phyloP scores from a whole-genome alignment of 2,797 vertebrate species.

The Cetoscarus ocellatus region DNA sequence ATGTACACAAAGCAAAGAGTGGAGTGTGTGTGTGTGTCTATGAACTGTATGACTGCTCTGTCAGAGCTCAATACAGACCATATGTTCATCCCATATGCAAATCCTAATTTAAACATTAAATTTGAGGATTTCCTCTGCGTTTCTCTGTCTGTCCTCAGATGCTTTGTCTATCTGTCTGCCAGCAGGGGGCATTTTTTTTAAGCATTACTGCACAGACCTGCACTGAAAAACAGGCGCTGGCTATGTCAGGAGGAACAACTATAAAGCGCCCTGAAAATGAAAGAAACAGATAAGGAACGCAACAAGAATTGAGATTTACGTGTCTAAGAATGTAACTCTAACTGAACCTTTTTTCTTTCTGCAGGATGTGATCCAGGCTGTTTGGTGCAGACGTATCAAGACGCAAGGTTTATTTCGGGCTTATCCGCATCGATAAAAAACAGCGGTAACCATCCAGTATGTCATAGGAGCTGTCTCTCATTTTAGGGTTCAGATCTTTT shows the following conservation, averaged over 20 bases:
- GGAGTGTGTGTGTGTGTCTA: conserved; percentile 1
- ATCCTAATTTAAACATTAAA: conserved; percentile 37
- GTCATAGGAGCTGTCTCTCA: conserved; percentile 5
- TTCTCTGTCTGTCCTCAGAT: conserved; percentile 40
- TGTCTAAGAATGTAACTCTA: conserved; percentile 17
- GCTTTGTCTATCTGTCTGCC: conserved; percentile 72
- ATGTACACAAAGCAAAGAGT: conserved; percentile 50
- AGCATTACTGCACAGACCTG: conserved; percentile 56
- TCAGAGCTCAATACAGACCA: conserved; percentile 20
- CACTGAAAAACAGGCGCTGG: conserved; percentile 58
- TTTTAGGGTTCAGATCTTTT: conserved; percentile 10
- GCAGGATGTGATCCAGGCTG: conserved; percentile 54
- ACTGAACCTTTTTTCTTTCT: conserved; percentile 39
- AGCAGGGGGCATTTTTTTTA: conserved; percentile 74
- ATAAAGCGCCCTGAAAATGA: conserved; percentile 25
- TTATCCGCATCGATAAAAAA: conserved; percentile 39
- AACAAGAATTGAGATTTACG: neutral
- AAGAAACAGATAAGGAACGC: conserved; percentile 1
- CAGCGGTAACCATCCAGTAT: conserved; percentile 45
- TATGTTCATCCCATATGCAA: conserved; percentile 34
- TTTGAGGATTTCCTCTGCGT: conserved; percentile 48
- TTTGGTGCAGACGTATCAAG: conserved; percentile 34
- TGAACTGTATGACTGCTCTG: conserved; percentile 37
- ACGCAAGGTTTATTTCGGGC: conserved; percentile 34
- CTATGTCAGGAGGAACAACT: conserved; percentile 50